Conservation (phyloP, 2,797 vertebrate species). For the Lepus oiostolus region DNA sequence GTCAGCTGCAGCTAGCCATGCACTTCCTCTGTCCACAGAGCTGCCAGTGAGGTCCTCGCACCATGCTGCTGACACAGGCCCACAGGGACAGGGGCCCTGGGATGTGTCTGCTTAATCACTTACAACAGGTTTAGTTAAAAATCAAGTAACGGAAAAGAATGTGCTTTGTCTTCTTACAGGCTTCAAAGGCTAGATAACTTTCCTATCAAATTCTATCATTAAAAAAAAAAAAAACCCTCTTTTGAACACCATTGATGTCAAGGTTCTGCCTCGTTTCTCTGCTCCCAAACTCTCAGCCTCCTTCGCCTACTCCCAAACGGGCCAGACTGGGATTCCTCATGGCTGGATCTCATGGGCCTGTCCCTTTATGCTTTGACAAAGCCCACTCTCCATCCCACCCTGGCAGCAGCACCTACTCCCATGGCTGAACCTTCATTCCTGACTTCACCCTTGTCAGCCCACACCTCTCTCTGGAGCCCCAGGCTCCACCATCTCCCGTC, state of each 20-base stretch:
- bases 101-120: neutral
- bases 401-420: neutral
- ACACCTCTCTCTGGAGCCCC: neutral
- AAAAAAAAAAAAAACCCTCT: neutral
- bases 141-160: slow-evolving; percentile 17
- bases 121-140: neutral
- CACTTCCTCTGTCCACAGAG: neutral
- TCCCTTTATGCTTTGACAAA: neutral
- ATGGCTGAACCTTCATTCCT: neutral
- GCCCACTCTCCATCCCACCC: neutral
- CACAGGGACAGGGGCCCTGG: neutral
- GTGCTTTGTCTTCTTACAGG: slow-evolving; percentile 46
- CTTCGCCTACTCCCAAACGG: neutral
- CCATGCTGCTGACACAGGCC: neutral
- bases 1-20: neutral
- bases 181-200: slow-evolving; percentile 35
- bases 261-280: neutral
- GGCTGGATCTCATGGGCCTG: neutral
- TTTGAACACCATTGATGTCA: neutral
- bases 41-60: neutral
- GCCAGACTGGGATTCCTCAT: neutral
- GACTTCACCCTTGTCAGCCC: neutral
- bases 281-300: neutral
- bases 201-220: slow-evolving; percentile 47
- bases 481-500: neutral